Percentiles rank a stretch among this genome's conserved stretches.
Conservation (phyloP, 2,888 invertebrate species). For the Trichogramma dendrolimi region DNA sequence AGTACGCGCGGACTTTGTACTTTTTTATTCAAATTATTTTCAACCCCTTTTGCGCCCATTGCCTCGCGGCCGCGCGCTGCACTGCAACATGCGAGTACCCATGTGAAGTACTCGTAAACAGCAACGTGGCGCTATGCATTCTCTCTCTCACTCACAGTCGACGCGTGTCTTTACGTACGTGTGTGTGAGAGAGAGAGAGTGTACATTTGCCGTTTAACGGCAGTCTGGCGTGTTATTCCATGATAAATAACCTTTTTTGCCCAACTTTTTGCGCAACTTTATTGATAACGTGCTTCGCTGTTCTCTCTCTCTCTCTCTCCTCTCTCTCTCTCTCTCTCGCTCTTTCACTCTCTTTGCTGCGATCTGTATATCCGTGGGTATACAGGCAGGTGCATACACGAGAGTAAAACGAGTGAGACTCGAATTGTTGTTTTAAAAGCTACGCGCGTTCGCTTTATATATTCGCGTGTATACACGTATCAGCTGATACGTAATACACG, state of each 20-base stretch:
- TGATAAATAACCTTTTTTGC: slow-evolving; percentile 16
- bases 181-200: slow-evolving; percentile 5
- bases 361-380: no score
- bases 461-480: no score
- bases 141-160: no score
- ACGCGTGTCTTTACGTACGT: no score
- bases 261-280: neutral
- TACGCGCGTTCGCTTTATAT: no score
- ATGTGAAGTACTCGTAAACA: slow-evolving; percentile 20
- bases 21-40: slow-evolving; percentile 16
- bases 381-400: no score
- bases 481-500: no score
- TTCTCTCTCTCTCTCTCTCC: neutral
- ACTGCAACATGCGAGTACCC: slow-evolving; percentile 16
- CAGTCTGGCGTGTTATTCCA: slow-evolving; percentile 6
- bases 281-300: neutral
- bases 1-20: slow-evolving; percentile 11
- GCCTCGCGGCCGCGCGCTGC: neutral
- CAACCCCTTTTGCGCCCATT: no score
- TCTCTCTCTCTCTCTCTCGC: neutral
- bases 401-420: no score
- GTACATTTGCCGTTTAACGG: slow-evolving; percentile 2
- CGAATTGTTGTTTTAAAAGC: no score
- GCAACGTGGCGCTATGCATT: neutral
- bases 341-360: no score